Conservation (phyloP, 2,888 invertebrate species). For the Temnothorax ravouxi region DNA sequence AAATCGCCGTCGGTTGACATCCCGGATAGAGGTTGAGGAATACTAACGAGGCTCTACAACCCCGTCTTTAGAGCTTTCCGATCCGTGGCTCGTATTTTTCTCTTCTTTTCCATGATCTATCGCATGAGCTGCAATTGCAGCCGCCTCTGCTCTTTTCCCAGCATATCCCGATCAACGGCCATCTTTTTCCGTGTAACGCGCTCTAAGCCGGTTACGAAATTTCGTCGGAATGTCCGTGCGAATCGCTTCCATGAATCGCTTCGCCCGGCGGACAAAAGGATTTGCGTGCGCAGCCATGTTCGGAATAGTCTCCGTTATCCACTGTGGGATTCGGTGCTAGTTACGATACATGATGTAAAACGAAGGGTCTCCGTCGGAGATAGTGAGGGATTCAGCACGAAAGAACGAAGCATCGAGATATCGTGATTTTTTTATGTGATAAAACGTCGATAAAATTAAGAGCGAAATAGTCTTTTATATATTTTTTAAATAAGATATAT, state of each 20-base stretch:
- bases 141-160: constrained; percentile 35
- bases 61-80: constrained; percentile 52
- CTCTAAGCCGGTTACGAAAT: constrained; percentile 68
- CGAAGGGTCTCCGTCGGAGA: background rate
- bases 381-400: background rate
- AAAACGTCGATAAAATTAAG: background rate
- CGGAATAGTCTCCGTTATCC: constrained; percentile 48
- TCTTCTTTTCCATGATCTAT: constrained; percentile 2
- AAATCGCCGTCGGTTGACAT: constrained; percentile 71
- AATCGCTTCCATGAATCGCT: constrained; percentile 60
- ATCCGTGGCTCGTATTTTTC: constrained; percentile 18
- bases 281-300: constrained; percentile 36
- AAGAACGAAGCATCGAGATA: background rate
- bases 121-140: background rate
- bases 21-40: constrained; percentile 69
- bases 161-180: constrained; percentile 10
- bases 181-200: constrained; percentile 8
- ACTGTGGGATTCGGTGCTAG: constrained; percentile 57
- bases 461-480: background rate
- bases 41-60: constrained; percentile 74
- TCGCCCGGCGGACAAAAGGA: constrained; percentile 64
- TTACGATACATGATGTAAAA: background rate
- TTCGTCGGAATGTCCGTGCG: constrained; percentile 33
- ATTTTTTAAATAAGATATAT: background rate
- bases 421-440: background rate